Base-by-base conservation (phyloP, 1,140 invertebrate species). In the Rhopalosiphum maidis region DNA sequence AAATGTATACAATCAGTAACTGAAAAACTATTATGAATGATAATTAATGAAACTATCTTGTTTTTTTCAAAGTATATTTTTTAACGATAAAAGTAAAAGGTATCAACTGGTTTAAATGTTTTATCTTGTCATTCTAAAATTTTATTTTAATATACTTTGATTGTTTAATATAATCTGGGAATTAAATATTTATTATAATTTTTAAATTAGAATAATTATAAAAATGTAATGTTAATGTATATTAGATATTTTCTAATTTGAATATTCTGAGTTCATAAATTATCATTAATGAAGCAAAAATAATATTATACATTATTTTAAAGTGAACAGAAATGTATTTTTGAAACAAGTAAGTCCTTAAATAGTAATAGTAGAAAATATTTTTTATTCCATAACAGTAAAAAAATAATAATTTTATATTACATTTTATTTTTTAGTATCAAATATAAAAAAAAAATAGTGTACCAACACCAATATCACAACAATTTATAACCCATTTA, bases 401-500 rank as follows among this genome's bases (percentile, higher is more conserved):
- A 37, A 35, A 37, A 83, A 37, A 18, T 22, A 30, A 30, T 86
- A n/a, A 21, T 88, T 48, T 35, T 21, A 21, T 30, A 30, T n/a
- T 30, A 55, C 23, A 46, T 86, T 86, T 86, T 30, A 87, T 48
- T 87, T 87, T 86, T 46, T 25, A 46, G 51, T 88, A 22, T 89
- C 54, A 48, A 25, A 25, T 54, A 18, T 54, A 89, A 89, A 48
- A 89, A 54, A 54, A 54, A 89, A 35, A 37, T 54, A 37, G n/a
- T 35, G 43, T 89, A 54, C 51, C 51, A 89, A 89, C 11, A 54
- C n/a, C 46, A 89, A 48, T 6, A 7, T 41, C 37, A 54, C 9
- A 41, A 89, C 54, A 55, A 86, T 46, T 54, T 85, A n/a, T 30
- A 93, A 85, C 91, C 77, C 46, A 93, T 93, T 83, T 95, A 94